Evolutionary conservation across 64 coral and sea anemone genomes (phyloP).

Genomic region (Porites lutea): DNA sequence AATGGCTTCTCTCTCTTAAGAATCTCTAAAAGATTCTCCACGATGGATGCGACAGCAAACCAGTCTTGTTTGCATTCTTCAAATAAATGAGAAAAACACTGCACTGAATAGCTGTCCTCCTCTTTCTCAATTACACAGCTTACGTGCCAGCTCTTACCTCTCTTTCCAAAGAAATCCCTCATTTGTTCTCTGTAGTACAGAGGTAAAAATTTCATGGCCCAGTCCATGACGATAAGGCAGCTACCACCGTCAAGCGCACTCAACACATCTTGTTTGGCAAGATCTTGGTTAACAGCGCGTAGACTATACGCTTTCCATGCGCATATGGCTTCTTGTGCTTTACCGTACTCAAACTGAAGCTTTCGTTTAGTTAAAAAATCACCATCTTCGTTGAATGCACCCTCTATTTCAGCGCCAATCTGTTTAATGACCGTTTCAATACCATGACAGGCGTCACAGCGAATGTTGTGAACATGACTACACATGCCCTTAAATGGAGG

Average conservation of each 20-base stretch:
- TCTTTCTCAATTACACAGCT: neutral
- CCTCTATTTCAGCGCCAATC: neutral
- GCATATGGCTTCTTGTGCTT: neutral
- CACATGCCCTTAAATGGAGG: neutral
- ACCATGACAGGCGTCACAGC: neutral
- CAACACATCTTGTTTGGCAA: conserved; percentile 51
- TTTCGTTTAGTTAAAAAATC: neutral
- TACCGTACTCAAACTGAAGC: neutral
- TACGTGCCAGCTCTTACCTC: neutral
- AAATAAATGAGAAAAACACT: neutral
- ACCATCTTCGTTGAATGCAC: neutral
- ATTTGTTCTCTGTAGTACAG: conserved; percentile 34
- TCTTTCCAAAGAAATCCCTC: neutral
- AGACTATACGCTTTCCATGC: conserved; percentile 23
- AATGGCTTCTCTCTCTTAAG: neutral
- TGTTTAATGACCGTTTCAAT: neutral
- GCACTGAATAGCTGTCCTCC: neutral
- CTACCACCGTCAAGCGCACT: conserved; percentile 9
- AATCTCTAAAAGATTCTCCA: neutral
- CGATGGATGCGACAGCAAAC: neutral
- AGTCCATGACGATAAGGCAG: conserved; percentile 59
- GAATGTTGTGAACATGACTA: neutral
- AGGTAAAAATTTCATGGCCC: conserved; percentile 61
- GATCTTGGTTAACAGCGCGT: conserved; percentile 28
- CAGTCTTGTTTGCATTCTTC: neutral